These are phyloP conservation scores for Anguilla anguilla DNA, from an alignment of 2,797 vertebrate genomes.

Conservation along the genomic window DNA sequence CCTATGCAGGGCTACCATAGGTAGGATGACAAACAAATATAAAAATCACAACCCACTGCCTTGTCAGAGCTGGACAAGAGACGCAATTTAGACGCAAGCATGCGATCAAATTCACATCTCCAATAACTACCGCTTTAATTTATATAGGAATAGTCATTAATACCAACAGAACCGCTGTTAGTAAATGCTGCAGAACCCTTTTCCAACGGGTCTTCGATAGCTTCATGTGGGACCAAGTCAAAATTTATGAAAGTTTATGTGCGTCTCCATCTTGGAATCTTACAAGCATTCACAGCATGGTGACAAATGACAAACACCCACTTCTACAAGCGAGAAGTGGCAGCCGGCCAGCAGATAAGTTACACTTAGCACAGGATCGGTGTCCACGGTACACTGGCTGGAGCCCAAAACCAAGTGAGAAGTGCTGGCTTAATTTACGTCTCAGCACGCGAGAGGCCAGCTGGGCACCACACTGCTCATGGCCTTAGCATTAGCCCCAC, in stretches of 20 bases:
- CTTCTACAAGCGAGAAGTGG: background rate
- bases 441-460: slow-evolving; percentile 21
- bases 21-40: background rate
- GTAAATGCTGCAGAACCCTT: background rate
- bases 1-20: background rate
- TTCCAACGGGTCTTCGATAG: background rate
- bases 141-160: background rate
- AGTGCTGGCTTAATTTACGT: slow-evolving; percentile 48
- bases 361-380: background rate
- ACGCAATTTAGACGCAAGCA: background rate
- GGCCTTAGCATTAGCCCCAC: background rate
- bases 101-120: background rate
- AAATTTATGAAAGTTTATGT: background rate
- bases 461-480: background rate
- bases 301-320: background rate
- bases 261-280: background rate
- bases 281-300: background rate
- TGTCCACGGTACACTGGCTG: slow-evolving; percentile 65
- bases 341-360: background rate
- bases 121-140: background rate
- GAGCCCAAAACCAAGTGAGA: slow-evolving; percentile 50
- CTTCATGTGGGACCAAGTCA: background rate
- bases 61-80: background rate
- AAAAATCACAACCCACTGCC: background rate
- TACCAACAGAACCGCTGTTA: background rate